phyloP scores from a whole-genome alignment of 2,113 vertebrate genomes.

The Centropus bengalensis region DNA sequence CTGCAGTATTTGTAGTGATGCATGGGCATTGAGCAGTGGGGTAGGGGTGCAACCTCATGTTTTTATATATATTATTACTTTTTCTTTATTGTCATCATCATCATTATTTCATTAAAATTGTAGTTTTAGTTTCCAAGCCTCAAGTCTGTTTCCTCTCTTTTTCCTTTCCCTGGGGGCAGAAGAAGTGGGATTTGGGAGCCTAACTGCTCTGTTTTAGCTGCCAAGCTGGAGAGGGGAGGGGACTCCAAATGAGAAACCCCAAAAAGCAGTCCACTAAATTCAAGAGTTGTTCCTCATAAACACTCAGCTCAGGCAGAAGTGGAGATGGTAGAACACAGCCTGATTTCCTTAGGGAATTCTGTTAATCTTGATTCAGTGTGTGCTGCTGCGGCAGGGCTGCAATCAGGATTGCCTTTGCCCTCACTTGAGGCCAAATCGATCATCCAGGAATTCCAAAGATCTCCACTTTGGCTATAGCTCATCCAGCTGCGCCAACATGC shows the following conservation, averaged over 20 bases:
- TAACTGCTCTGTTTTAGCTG: no score
- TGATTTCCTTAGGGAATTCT: neutral
- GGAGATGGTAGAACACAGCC: neutral
- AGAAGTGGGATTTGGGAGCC: no score
- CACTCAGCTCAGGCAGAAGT: neutral
- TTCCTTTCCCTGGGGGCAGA: no score
- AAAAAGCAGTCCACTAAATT: neutral
- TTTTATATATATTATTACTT: no score
- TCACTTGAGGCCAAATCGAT: slow-evolving; percentile 87
- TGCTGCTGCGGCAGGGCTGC: neutral
- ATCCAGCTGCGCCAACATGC: slow-evolving; percentile 93
- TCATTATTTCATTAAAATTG: no score
- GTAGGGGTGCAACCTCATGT: no score
- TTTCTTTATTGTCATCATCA: no score
- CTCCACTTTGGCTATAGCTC: slow-evolving; percentile 94
- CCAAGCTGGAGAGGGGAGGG: no score
- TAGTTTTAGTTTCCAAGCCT: no score
- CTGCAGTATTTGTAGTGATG: no score
- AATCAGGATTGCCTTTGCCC: neutral
- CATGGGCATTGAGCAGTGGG: no score
- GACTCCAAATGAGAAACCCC: neutral
- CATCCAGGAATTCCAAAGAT: slow-evolving; percentile 96
- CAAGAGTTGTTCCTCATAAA: neutral
- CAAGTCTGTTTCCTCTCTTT: no score
- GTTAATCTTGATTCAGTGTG: accelerated